Conservation (phyloP, 2,113 vertebrate genomes). For the Myotis lucifugus region DNA sequence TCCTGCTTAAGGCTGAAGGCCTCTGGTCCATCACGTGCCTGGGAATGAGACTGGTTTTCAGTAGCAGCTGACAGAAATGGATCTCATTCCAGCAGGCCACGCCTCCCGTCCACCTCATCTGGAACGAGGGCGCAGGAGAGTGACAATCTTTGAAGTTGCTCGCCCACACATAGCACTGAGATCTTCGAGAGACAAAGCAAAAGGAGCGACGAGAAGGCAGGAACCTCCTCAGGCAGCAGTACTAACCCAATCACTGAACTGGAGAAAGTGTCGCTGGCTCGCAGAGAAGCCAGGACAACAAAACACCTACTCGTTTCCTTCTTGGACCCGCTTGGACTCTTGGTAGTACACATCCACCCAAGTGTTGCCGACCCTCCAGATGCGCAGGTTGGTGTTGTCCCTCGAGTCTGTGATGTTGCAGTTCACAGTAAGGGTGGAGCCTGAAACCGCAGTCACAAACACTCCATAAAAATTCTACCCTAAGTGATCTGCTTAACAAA, state of each 20-base stretch:
- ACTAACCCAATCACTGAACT: background rate
- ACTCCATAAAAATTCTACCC: background rate
- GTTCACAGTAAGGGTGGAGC: slow-evolving; percentile 61
- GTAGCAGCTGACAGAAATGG: accelerated
- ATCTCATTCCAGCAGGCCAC: background rate
- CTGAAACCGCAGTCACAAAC: background rate
- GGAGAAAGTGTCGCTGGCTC: background rate
- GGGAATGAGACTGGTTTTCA: background rate
- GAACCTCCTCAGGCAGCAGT: background rate
- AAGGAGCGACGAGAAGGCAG: accelerated
- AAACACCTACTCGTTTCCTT: slow-evolving; percentile 73
- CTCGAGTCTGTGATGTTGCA: slow-evolving; percentile 67
- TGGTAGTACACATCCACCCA: slow-evolving; percentile 57
- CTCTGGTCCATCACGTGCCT: background rate
- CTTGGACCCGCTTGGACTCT: slow-evolving; percentile 49
- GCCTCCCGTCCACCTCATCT: background rate
- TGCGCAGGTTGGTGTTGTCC: slow-evolving; percentile 65
- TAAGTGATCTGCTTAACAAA: background rate
- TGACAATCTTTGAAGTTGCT: background rate
- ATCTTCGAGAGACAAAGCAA: background rate
- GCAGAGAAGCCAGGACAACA: background rate
- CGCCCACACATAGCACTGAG: accelerated
- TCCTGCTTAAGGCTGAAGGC: background rate
- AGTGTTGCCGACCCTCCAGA: slow-evolving; percentile 64
- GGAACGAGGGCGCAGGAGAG: accelerated